These are phyloP conservation scores for Drosophila tristis DNA, from an alignment of 1,140 invertebrate genomes.

Conservation along the genomic window DNA sequence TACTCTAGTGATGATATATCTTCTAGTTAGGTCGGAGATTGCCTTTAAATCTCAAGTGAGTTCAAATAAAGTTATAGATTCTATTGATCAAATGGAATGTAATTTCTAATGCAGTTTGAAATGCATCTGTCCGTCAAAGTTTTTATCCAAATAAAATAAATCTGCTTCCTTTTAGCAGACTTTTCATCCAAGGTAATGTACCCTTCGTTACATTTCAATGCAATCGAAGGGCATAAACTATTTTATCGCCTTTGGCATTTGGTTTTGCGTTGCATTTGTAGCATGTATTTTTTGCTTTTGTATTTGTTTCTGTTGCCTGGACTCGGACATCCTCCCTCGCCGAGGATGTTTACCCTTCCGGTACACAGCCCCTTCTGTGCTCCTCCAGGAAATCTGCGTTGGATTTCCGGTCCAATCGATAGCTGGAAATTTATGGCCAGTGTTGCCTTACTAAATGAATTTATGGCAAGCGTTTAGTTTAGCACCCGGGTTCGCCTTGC, in stretches of 20 bases:
- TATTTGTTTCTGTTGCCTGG: background rate
- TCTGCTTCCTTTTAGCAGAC: background rate
- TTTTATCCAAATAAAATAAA: too few species aligned
- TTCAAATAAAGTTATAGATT: too few species aligned
- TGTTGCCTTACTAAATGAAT: constrained; percentile 80
- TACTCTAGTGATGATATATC: constrained; percentile 11
- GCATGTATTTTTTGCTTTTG: constrained; percentile 9
- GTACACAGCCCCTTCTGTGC: background rate
- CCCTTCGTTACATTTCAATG: constrained; percentile 9
- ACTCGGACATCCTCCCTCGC: too few species aligned
- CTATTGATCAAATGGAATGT: too few species aligned
- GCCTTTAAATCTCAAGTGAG: too few species aligned
- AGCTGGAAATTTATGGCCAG: constrained; percentile 68
- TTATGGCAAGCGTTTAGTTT: constrained; percentile 75
- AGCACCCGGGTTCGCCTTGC: constrained; percentile 36
- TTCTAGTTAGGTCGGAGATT: too few species aligned
- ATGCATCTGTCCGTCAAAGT: too few species aligned
- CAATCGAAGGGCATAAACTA: constrained; percentile 46
- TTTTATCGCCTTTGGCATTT: constrained; percentile 66
- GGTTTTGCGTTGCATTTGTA: constrained; percentile 21
- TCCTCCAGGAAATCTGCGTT: background rate
- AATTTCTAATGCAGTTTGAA: too few species aligned
- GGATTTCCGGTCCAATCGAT: constrained; percentile 68
- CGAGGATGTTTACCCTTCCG: background rate
- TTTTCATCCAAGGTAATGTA: background rate